Evolutionary conservation across 1,140 invertebrate genomes (phyloP).

Genomic region (Aphelinus certus): DNA sequence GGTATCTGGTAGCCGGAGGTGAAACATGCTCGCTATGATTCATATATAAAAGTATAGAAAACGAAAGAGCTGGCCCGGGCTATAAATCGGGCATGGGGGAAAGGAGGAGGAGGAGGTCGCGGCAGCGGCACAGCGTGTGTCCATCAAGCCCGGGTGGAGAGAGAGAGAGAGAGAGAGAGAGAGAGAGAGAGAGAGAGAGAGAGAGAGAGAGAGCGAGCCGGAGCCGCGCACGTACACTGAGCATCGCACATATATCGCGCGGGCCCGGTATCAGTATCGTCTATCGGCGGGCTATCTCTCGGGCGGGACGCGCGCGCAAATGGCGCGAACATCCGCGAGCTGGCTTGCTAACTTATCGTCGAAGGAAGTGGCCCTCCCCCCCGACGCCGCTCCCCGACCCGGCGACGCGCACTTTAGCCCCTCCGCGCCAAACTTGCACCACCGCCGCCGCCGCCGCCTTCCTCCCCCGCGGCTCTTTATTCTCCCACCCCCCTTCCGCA

Average conservation of each 20-base stretch:
- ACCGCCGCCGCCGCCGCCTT: slow-evolving; percentile 22
- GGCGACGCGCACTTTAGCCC: slow-evolving; percentile 20
- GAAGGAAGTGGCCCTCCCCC: slow-evolving; percentile 49
- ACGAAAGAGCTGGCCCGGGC: neutral
- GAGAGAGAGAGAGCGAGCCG: neutral
- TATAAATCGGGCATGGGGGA: slow-evolving; percentile 37
- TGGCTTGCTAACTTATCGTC: slow-evolving; percentile 53
- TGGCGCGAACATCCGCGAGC: slow-evolving; percentile 56
- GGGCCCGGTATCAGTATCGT: slow-evolving; percentile 42
- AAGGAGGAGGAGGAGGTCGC: slow-evolving; percentile 26
- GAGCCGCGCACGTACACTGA: neutral
- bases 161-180: neutral
- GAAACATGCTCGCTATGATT: slow-evolving; percentile 34
- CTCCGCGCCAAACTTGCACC: slow-evolving; percentile 2
- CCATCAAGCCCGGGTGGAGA: slow-evolving; percentile 43
- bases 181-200: slow-evolving; percentile 9
- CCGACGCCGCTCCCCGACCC: slow-evolving; percentile 22
- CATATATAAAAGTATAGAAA: slow-evolving; percentile 32
- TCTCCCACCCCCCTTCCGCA: neutral
- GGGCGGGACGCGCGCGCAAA: slow-evolving; percentile 45
- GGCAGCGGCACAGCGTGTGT: slow-evolving; percentile 21
- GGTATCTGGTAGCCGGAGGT: slow-evolving; percentile 23
- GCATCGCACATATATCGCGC: slow-evolving; percentile 39
- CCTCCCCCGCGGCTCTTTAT: neutral
- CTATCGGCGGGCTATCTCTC: slow-evolving; percentile 44